phyloP scores from a whole-genome alignment of 1,140 invertebrate species.

The Anoplophora glabripennis region DNA sequence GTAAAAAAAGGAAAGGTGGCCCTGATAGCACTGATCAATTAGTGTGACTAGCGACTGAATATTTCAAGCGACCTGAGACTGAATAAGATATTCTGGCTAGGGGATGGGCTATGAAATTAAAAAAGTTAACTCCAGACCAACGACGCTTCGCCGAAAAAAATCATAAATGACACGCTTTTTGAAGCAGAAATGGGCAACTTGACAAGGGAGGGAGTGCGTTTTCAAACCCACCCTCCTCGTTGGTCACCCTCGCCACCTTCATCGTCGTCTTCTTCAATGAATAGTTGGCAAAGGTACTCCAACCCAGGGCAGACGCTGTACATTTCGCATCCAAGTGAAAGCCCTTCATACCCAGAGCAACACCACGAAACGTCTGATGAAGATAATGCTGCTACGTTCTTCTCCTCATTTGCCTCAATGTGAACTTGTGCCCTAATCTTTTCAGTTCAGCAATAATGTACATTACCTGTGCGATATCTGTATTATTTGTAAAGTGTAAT shows the following conservation, averaged over 20 bases:
- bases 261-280: background rate
- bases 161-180: background rate
- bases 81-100: constrained; percentile 14
- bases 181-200: constrained; percentile 15
- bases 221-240: background rate
- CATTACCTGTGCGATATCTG: no score
- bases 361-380: background rate
- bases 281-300: background rate
- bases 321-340: background rate
- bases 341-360: background rate
- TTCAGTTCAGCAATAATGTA: no score
- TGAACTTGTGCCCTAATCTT: no score
- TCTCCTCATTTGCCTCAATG: no score
- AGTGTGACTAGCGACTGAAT: background rate
- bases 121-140: constrained; percentile 16
- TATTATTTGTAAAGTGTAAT: background rate
- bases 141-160: constrained; percentile 4
- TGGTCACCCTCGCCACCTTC: background rate
- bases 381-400: no score
- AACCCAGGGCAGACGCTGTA: background rate
- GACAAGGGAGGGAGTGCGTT: constrained; percentile 9
- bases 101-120: constrained; percentile 17
- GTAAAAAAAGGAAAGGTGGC: no score
- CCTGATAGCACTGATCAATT: constrained; percentile 8
- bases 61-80: no score